These are phyloP conservation scores for Gasteruption jaculator DNA, from an alignment of 2,888 invertebrate species.

Conservation along the genomic window DNA sequence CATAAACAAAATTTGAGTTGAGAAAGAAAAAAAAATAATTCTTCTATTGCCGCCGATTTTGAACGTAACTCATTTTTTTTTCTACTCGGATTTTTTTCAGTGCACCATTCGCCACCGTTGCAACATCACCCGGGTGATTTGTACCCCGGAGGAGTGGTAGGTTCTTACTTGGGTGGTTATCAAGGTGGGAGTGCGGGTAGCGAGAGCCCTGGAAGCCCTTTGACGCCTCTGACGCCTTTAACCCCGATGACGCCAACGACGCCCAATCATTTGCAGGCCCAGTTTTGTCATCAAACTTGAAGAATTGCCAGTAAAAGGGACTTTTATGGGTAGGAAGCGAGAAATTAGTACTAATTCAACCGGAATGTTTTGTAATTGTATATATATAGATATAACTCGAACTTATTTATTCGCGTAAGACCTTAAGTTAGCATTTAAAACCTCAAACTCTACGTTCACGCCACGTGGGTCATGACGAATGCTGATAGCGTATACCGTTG, in stretches of 20 bases:
- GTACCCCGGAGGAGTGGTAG: constrained; percentile 35
- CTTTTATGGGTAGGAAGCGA: neutral
- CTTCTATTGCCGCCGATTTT: no score
- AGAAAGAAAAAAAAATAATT: neutral
- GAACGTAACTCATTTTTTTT: no score
- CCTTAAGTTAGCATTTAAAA: no score
- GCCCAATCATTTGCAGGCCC: constrained; percentile 40
- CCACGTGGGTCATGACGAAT: no score
- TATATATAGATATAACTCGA: no score
- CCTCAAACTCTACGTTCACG: no score
- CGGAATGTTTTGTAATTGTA: no score
- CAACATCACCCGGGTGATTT: constrained; percentile 40
- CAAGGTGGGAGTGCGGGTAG: constrained; percentile 42
- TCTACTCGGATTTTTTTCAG: constrained; percentile 23
- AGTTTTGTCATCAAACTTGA: constrained; percentile 41
- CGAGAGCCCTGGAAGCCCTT: constrained; percentile 43
- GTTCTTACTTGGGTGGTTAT: constrained; percentile 38
- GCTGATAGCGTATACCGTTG: no score
- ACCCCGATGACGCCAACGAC: constrained; percentile 43
- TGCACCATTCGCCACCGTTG: constrained; percentile 42
- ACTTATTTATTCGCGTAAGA: no score
- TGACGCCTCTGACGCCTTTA: constrained; percentile 40
- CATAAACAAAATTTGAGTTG: no score
- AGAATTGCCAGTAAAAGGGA: no score
- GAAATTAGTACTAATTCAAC: neutral